A percentile compares a stretch with the other conserved stretches of the same genome.
Conservation (phyloP, 2,113 vertebrate species). For the Syrmaticus mikado region DNA sequence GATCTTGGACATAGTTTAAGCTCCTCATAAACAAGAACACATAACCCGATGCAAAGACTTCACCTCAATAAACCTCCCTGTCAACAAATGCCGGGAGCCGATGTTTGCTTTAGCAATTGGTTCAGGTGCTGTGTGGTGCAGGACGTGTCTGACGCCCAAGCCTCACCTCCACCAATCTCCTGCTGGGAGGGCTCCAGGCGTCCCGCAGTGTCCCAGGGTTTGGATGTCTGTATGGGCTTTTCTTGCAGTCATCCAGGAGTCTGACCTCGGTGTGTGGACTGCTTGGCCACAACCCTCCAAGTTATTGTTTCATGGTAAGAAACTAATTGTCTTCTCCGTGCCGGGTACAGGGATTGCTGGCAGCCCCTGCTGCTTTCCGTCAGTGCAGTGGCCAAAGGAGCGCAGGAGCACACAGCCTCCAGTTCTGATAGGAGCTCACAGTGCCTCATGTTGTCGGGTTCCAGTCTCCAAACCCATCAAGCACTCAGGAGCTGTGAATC, state of each 20-base stretch:
- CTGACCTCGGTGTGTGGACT: background rate
- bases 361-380: background rate
- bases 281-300: background rate
- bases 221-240: background rate
- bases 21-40: slow-evolving; percentile 19
- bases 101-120: background rate
- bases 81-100: background rate
- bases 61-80: background rate
- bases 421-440: background rate
- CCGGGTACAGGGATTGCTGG: background rate
- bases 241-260: background rate
- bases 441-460: background rate
- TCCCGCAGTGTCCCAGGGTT: background rate
- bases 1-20: slow-evolving; percentile 24
- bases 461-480: background rate
- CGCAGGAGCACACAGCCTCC: background rate
- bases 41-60: slow-evolving; percentile 15
- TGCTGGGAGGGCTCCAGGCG: background rate
- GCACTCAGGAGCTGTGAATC: background rate
- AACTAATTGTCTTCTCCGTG: background rate
- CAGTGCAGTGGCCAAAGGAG: background rate
- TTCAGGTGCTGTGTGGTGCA: background rate
- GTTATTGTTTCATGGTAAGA: background rate
- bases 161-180: background rate
- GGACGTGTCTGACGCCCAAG: background rate